These are phyloP conservation scores for Ceratina calcarata DNA, from an alignment of 1,140 invertebrate genomes.

Conservation along the genomic window DNA sequence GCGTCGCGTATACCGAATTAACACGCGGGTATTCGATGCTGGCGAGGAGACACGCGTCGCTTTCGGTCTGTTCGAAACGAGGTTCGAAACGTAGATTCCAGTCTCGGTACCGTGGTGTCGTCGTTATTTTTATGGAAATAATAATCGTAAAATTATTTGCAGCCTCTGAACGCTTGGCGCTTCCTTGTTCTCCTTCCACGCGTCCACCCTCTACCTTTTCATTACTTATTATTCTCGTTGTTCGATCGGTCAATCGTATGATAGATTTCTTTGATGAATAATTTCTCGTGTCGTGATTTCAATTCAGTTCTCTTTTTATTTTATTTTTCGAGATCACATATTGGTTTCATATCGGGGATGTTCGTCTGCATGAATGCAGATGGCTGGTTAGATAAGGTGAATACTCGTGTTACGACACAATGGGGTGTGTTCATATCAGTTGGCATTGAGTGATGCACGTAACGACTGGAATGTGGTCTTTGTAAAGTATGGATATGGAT, in stretches of 20 bases:
- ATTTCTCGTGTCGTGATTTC: background rate
- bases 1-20: background rate
- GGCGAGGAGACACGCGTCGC: background rate
- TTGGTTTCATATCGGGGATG: background rate
- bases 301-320: background rate
- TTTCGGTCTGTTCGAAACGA: background rate
- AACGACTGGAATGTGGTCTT: background rate
- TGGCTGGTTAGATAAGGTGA: background rate
- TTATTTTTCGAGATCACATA: background rate
- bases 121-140: slow-evolving; percentile 64
- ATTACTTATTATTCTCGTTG: background rate
- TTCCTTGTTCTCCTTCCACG: slow-evolving; percentile 44
- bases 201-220: background rate
- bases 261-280: background rate
- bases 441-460: background rate
- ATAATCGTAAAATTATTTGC: slow-evolving; percentile 76
- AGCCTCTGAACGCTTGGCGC: slow-evolving; percentile 73
- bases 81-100: slow-evolving; percentile 3
- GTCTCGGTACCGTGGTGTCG: slow-evolving; percentile 4
- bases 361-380: background rate
- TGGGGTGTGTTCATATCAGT: background rate
- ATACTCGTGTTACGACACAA: background rate
- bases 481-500: background rate
- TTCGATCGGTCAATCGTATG: background rate
- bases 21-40: no score